Evolutionary conservation across 2,113 vertebrate species (phyloP), one percentile per base, ranked within the genome.

Genomic region (Pholis gunnellus): DNA sequence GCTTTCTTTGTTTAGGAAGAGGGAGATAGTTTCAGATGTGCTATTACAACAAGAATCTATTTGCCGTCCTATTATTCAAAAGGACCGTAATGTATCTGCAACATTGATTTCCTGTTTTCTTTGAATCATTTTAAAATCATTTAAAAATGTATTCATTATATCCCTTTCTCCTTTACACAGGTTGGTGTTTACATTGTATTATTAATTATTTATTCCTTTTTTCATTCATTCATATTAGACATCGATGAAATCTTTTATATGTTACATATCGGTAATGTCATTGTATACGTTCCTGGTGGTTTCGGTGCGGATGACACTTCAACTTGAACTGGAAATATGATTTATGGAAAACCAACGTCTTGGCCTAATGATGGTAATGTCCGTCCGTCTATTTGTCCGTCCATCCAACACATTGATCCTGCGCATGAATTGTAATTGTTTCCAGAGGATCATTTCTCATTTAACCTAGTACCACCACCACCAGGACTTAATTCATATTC

Each of bases 1-100:
- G 63, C 50, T 67, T 77, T 74, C 73, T 85, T 81, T 90, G 78
- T 86, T 83, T 57, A 34, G 20, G 40, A 29, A 18, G 57, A 50
- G 10, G 29, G 50, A 25, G 15, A 67, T 78, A 22, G 79, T 84
- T 50, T 56, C 25, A 65, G 71, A 80, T 9, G 2, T 36, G 40
- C 69, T 34, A 5, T 64, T 9, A 81, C 18, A 34, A n/a, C 20
- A 48, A 27, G 25, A 18, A 48, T 42, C 29, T 17, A 48, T 64
- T 60, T 18, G 20, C 40, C 71, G 1, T 22, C 10, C 9, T 14
- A 17, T 56, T 17, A 6, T 48, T n/a, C 9, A 48, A 40, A 57
- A 77, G 18, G 1, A n/a, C 44, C n/a, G 11, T 2, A 34, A 59
- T 27, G 17, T 9, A 20, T 40, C 15, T 44, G 18, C 18, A 31